Conservation (phyloP, 2,888 invertebrate genomes). For the Tetragnatha montana region DNA sequence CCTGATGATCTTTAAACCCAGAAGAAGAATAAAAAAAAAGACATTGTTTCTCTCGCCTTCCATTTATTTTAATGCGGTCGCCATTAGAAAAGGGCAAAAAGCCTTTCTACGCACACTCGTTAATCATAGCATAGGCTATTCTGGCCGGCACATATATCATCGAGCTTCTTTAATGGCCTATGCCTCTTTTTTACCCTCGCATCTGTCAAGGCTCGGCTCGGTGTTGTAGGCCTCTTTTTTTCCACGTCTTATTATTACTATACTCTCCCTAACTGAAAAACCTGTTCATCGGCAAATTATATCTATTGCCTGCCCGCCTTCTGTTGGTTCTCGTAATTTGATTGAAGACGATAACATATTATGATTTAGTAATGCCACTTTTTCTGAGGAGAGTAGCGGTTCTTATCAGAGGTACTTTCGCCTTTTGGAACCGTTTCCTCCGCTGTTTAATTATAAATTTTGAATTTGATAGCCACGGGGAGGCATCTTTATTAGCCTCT, state of each 20-base stretch:
- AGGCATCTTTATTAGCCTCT: neutral
- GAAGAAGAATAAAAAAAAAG: constrained; percentile 28
- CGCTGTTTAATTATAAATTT: neutral
- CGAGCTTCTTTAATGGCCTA: constrained; percentile 36
- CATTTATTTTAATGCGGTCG: constrained; percentile 48
- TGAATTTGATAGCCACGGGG: neutral
- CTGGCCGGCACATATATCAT: constrained; percentile 56
- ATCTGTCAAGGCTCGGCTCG: constrained; percentile 2
- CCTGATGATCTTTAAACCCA: constrained; percentile 7
- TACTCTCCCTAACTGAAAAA: constrained; percentile 35
- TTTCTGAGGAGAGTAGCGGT: neutral
- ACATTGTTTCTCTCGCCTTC: constrained; percentile 33
- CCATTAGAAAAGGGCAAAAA: constrained; percentile 22
- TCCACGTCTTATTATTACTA: neutral
- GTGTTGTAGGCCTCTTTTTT: constrained; percentile 18
- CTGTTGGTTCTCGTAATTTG: constrained; percentile 49
- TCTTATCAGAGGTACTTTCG: constrained; percentile 1
- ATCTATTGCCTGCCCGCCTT: constrained; percentile 46
- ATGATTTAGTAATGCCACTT: constrained; percentile 46
- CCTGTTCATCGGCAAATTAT: constrained; percentile 51
- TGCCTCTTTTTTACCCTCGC: constrained; percentile 24
- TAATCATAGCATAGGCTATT: constrained; percentile 56
- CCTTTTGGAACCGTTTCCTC: neutral
- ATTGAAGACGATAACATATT: constrained; percentile 56
- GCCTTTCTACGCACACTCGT: constrained; percentile 33